Conservation (phyloP, 2,888 invertebrate genomes). For the Baronia brevicornis region DNA sequence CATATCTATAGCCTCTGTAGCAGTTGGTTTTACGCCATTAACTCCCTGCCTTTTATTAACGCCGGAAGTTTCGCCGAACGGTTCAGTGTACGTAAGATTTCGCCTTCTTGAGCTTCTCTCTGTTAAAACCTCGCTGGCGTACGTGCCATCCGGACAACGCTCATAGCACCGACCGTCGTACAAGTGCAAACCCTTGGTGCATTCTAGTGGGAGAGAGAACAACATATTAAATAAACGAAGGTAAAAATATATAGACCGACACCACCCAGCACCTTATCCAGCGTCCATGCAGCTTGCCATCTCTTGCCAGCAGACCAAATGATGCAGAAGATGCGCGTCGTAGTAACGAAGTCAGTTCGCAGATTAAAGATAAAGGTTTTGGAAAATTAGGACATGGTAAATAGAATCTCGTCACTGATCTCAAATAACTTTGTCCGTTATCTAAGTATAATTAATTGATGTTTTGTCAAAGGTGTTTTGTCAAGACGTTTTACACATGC, state of each 20-base stretch:
- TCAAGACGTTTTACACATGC: no score
- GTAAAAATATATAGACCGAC: slow-evolving; percentile 39
- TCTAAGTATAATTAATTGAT: slow-evolving; percentile 12
- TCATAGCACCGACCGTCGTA: slow-evolving; percentile 76
- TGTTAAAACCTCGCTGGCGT: slow-evolving; percentile 54
- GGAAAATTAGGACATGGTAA: slow-evolving; percentile 25
- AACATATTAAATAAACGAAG: slow-evolving; percentile 40
- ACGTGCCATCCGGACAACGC: slow-evolving; percentile 74
- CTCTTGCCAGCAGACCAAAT: slow-evolving; percentile 46
- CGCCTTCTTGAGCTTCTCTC: slow-evolving; percentile 57
- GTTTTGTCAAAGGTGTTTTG: no score
- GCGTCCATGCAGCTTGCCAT: slow-evolving; percentile 65
- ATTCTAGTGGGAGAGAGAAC: slow-evolving; percentile 78
- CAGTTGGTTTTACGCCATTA: slow-evolving; percentile 26
- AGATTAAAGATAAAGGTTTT: slow-evolving; percentile 28
- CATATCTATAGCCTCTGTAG: slow-evolving; percentile 55
- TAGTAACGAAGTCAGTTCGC: slow-evolving; percentile 42
- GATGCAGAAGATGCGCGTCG: slow-evolving; percentile 50
- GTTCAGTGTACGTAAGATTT: slow-evolving; percentile 52
- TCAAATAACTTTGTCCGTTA: slow-evolving; percentile 60
- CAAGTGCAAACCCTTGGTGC: slow-evolving; percentile 76
- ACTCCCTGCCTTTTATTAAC: slow-evolving; percentile 46
- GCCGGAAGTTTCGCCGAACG: slow-evolving; percentile 19
- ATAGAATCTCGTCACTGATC: slow-evolving; percentile 73
- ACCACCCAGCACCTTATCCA: slow-evolving; percentile 64